phyloP scores from a whole-genome alignment of 2,113 vertebrate species.

The Raja brachyura region DNA sequence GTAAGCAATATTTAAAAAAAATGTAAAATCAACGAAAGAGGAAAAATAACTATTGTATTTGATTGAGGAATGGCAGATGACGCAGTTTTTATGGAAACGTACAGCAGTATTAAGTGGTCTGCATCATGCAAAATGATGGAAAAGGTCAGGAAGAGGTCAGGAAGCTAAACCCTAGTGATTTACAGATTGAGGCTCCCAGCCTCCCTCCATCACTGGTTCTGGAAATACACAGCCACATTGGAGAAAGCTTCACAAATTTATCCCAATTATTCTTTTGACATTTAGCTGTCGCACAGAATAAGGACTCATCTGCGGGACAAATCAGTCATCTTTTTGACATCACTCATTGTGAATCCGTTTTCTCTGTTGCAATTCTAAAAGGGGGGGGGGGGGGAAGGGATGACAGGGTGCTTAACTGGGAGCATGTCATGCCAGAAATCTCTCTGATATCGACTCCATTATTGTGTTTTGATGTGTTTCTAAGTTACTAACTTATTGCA shows the following conservation, averaged over 20 bases:
- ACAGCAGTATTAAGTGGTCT: background rate
- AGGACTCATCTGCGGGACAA: background rate
- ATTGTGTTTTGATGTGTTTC: background rate
- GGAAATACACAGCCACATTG: background rate
- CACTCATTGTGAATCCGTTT: background rate
- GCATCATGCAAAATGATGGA: background rate
- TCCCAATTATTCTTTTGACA: background rate
- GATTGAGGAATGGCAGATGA: background rate
- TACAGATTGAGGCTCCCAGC: background rate
- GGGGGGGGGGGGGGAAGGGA: background rate
- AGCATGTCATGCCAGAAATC: background rate
- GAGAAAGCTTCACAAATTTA: background rate
- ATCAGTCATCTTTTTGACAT: background rate
- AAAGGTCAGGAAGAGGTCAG: background rate
- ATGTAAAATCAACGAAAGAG: background rate
- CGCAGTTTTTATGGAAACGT: background rate
- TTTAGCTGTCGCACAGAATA: background rate
- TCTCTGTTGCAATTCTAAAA: background rate
- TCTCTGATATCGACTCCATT: background rate
- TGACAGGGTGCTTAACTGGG: background rate
- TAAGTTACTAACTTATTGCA: background rate
- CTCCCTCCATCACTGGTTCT: background rate
- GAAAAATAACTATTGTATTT: background rate
- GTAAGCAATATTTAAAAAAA: background rate
- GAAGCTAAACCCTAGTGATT: background rate